Evolutionary conservation across 2,888 invertebrate genomes (phyloP).

Genomic region (Phalera bucephala): DNA sequence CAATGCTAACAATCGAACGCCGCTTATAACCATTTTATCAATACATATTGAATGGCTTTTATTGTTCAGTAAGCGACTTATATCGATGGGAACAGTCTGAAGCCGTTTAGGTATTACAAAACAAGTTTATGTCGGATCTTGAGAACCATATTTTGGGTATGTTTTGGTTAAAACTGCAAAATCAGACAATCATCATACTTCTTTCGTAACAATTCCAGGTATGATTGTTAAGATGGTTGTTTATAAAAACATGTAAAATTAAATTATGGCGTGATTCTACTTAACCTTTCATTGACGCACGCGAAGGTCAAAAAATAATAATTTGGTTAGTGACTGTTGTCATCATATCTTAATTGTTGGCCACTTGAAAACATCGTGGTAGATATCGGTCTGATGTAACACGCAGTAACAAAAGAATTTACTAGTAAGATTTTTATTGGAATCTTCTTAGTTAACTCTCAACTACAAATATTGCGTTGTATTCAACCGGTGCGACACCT

Average conservation of each 20-base stretch:
- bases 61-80: slow-evolving; percentile 18
- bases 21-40: slow-evolving; percentile 49
- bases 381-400: slow-evolving; percentile 19
- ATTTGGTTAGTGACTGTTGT: slow-evolving; percentile 35
- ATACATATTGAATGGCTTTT: slow-evolving; percentile 35
- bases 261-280: slow-evolving; percentile 20
- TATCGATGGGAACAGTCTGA: slow-evolving; percentile 3
- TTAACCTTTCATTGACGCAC: slow-evolving; percentile 59
- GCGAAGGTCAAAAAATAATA: slow-evolving; percentile 43
- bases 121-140: neutral
- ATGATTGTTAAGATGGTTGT: slow-evolving; percentile 10
- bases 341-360: slow-evolving; percentile 27
- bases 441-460: no score
- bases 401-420: slow-evolving; percentile 7
- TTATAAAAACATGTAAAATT: neutral
- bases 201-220: slow-evolving; percentile 5
- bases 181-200: slow-evolving; percentile 1
- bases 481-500: neutral
- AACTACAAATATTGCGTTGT: no score
- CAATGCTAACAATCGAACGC: slow-evolving; percentile 47
- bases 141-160: neutral
- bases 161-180: neutral
- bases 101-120: neutral
- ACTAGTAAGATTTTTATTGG: neutral
- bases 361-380: slow-evolving; percentile 29